phyloP scores from a whole-genome alignment of 2,797 vertebrate species.

The Morus bassanus region DNA sequence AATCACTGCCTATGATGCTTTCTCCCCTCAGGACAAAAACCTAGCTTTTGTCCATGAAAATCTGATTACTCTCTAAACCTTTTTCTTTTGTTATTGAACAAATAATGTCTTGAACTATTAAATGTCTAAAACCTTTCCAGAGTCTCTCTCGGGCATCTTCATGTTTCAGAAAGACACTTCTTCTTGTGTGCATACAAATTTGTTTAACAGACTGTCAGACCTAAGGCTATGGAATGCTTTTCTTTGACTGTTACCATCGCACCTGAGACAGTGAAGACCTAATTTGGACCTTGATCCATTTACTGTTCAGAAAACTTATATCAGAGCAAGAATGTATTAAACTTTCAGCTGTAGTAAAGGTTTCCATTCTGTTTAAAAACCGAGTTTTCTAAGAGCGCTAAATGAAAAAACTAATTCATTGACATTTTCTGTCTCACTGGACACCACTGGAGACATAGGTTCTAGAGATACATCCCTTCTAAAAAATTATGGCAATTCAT shows the following conservation, averaged over 20 bases:
- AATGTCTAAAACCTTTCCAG: conserved; percentile 47
- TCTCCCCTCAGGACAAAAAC: conserved; percentile 29
- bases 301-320: background rate
- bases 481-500: background rate
- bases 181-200: conserved; percentile 41
- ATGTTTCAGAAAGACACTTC: conserved; percentile 23
- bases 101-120: conserved; percentile 54
- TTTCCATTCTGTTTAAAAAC: background rate
- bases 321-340: background rate
- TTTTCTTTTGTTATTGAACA: conserved; percentile 52
- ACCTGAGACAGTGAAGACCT: conserved; percentile 23
- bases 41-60: conserved; percentile 44
- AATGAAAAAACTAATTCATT: background rate
- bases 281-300: conserved; percentile 20
- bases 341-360: background rate
- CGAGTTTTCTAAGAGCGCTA: background rate
- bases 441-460: background rate
- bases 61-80: conserved; percentile 47
- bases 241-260: background rate
- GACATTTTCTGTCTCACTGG: background rate
- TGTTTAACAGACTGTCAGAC: conserved; percentile 31
- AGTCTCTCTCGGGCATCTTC: conserved; percentile 21
- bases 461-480: background rate
- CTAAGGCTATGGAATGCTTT: conserved; percentile 21
- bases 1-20: conserved; percentile 27